Evolutionary conservation across 2,888 invertebrate genomes (phyloP).

Genomic region (Odontocolon sp.): DNA sequence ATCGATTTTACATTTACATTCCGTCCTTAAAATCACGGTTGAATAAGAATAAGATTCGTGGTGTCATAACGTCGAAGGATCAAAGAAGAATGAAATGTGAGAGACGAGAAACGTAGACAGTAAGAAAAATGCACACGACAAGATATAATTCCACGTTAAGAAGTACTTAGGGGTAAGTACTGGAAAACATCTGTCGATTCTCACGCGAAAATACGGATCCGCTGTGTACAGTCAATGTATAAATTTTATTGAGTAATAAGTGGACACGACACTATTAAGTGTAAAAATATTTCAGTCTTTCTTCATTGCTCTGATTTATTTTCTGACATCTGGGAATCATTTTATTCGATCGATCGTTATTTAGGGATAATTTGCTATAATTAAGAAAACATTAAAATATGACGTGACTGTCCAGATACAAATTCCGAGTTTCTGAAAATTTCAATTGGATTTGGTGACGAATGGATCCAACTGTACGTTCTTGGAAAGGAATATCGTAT

Average conservation of each 20-base stretch:
- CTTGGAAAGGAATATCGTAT: slow-evolving; percentile 71
- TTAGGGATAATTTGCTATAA: too few relatives aligned
- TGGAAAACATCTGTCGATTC: slow-evolving; percentile 77
- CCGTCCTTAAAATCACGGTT: slow-evolving; percentile 2
- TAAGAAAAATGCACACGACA: slow-evolving; percentile 69
- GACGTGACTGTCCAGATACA: background rate
- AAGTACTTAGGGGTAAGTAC: slow-evolving; percentile 70
- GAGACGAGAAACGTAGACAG: slow-evolving; percentile 62
- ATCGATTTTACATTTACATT: slow-evolving; percentile 11
- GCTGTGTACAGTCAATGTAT: slow-evolving; percentile 27
- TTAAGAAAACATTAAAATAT: slow-evolving; percentile 5
- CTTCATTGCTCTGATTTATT: too few relatives aligned
- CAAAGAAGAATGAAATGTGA: slow-evolving; percentile 74
- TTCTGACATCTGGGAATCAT: too few relatives aligned
- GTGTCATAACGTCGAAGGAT: slow-evolving; percentile 52
- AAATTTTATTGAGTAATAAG: slow-evolving; percentile 35
- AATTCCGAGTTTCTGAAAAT: background rate
- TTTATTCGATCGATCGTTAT: too few relatives aligned
- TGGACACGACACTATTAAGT: background rate
- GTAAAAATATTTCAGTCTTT: slow-evolving; percentile 4
- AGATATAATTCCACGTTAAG: slow-evolving; percentile 77
- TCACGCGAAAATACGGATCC: slow-evolving; percentile 61
- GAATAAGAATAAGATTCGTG: slow-evolving; percentile 34
- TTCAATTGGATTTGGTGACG: slow-evolving; percentile 41
- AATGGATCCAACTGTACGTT: slow-evolving; percentile 67